Evolutionary conservation across 2,888 invertebrate species (phyloP).

Genomic region (Drosophila nigritarsus): DNA sequence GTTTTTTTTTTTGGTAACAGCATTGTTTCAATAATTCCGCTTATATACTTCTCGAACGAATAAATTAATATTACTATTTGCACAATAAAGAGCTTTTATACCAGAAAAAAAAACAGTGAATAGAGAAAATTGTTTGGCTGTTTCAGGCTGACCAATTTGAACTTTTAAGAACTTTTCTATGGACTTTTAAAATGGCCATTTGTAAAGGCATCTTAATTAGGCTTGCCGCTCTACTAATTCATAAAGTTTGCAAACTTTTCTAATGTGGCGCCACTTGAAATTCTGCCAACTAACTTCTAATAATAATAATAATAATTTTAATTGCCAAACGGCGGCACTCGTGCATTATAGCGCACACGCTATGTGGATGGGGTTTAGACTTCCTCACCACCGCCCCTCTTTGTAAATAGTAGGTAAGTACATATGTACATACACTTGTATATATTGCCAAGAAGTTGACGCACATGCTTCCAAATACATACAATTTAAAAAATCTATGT

Average conservation of each 20-base stretch:
- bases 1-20: not conserved
- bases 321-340: slow-evolving; percentile 73
- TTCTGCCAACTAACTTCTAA: slow-evolving; percentile 75
- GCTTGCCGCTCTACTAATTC: slow-evolving; percentile 54
- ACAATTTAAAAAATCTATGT: slow-evolving; percentile 16
- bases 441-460: slow-evolving; percentile 55
- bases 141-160: slow-evolving; percentile 7
- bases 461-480: slow-evolving; percentile 50
- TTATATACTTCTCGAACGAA: not conserved
- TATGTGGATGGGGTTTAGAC: slow-evolving; percentile 17
- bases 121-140: not conserved
- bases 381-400: slow-evolving; percentile 10
- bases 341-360: slow-evolving; percentile 37
- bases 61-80: not conserved
- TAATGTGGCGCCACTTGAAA: slow-evolving; percentile 69
- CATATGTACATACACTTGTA: slow-evolving; percentile 25
- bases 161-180: slow-evolving; percentile 24
- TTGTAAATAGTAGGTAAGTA: not conserved
- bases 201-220: slow-evolving; percentile 46
- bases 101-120: not conserved
- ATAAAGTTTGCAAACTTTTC: slow-evolving; percentile 63
- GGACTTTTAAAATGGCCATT: slow-evolving; percentile 30
- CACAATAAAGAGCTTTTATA: not conserved
- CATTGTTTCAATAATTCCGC: not conserved
- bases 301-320: slow-evolving; percentile 75